Base-by-base conservation (phyloP, 2,888 invertebrate species). In the Eledone cirrhosa region DNA sequence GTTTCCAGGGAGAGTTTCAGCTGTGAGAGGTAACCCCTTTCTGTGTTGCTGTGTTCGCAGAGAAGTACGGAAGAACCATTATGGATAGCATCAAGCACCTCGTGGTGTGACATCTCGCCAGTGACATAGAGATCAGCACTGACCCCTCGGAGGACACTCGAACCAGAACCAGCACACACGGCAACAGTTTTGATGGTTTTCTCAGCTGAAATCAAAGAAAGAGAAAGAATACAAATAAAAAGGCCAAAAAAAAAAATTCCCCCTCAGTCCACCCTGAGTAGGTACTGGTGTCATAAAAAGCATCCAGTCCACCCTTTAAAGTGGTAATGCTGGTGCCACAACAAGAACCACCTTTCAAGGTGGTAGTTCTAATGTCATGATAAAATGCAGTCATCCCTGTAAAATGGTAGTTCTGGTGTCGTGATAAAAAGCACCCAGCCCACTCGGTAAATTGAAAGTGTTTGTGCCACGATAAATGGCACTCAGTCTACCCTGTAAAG, bases 71-170 rank as follows among this genome's bases (percentile, higher is more conserved):
- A 93, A 24, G 93, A 93, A 47, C 95, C 94, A 78, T 93, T 93
- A 86, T 96, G 96, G 33, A 94, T 93, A 0, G 96, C 96, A 87
- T 98, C 96, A 53, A 98, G 92, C 0, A 97, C 91, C 83, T 98
- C 97, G 88, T 98, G 98, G 90, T 98, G 98, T 1, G 95, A 93
- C 97, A 98, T 97, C 92, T 98, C 98, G 27, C 93, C 93, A 24
- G 97, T 97, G 53, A 98, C 90, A 87, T 95, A 95, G 22, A 98
- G 92, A 91, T 97, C 96, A 3, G 95, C 96, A 27, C 90, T 80
- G 0, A 94, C 92, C 22, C 93, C 94, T 82, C 93, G 93, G 29
- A 98, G 91, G 2, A 98, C 93, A 0, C 95, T 94, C 11, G 93
- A 92, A 0, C 98, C 98, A 0, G 97, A 95, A 0, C 98, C 98